Conservation (phyloP, 1,140 invertebrate genomes). For the Drosophila oshimai region DNA sequence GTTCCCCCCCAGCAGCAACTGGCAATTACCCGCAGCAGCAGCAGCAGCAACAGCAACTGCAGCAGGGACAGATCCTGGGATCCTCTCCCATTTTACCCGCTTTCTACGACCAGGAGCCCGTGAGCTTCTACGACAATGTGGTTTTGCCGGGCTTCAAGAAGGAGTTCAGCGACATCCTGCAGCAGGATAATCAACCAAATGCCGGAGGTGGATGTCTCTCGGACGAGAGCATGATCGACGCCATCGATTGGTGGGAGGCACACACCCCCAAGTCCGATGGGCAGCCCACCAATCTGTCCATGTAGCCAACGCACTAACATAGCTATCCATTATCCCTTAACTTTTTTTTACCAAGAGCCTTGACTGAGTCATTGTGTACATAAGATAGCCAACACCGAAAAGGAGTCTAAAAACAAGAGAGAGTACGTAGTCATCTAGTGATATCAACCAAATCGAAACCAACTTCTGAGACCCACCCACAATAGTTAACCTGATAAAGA, state of each 20-base stretch:
- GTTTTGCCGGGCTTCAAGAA: slow-evolving; percentile 74
- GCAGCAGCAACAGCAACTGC: slow-evolving; percentile 22
- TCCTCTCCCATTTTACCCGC: slow-evolving; percentile 51
- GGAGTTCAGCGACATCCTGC: slow-evolving; percentile 77
- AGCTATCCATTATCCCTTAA: background rate
- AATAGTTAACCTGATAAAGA: slow-evolving; percentile 7
- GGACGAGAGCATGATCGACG: slow-evolving; percentile 83
- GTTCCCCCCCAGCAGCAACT: slow-evolving; percentile 5
- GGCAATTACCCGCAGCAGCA: background rate
- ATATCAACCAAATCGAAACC: slow-evolving; percentile 43
- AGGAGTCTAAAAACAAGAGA: background rate
- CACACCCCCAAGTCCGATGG: slow-evolving; percentile 80
- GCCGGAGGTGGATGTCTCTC: slow-evolving; percentile 57
- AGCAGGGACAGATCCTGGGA: slow-evolving; percentile 38
- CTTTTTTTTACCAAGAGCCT: slow-evolving; percentile 16
- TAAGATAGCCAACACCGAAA: slow-evolving; percentile 1
- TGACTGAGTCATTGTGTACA: slow-evolving; percentile 47
- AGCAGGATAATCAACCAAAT: slow-evolving; percentile 60
- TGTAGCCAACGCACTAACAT: background rate
- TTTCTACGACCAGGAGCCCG: slow-evolving; percentile 67
- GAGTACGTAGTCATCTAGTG: slow-evolving; percentile 43
- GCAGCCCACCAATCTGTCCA: slow-evolving; percentile 30
- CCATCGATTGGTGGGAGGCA: slow-evolving; percentile 84
- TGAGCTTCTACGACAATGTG: slow-evolving; percentile 68
- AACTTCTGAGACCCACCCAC: background rate